Base-by-base conservation (phyloP, 1,140 invertebrate genomes). In the Samia ricini region DNA sequence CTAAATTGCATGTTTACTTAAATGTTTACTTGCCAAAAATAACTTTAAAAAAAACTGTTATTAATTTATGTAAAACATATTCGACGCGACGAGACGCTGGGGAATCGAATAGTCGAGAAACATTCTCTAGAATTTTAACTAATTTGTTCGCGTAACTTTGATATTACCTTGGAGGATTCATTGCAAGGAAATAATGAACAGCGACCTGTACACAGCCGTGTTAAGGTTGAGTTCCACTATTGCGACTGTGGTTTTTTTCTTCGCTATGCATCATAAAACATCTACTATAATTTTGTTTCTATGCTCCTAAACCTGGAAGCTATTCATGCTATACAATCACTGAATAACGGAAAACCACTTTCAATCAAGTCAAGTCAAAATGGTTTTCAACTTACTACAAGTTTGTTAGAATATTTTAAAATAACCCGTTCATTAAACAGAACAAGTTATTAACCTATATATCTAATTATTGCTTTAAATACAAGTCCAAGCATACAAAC, bases 121-220 rank as follows among this genome's bases (percentile, higher is more conserved):
- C 6, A 55, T 55, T 55, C 8, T 24, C 20, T 6, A 5, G 15
- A 2, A 24, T 55, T 55, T 22, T 24, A 21, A 22, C 24, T 55
- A 55, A 55, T 55, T 55, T 55, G 22, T 55, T 55, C 8, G 52
- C 21, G 24, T 24, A 24, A 55, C 52, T 55, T 19, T 15, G 21
- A 22, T 55, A 21, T 55, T 55, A 24, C 52, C 52, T n/a, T 10
- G 2, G 52, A 24, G 52, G 21, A 22, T 55, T 24, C 21, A 55
- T 55, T 55, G 52, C 52, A 54, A 4, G 18, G 51, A 54, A 54
- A 3, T 54, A 54, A 54, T 54, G 21, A 5, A 51, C 19, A 51
- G 50, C 4, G 12, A 15, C 48, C 48, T 15, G 50, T 20, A 51
- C 21, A 51, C 7, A 8, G 7, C 50, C 0, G 4, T 15, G 1